phyloP scores from a whole-genome alignment of 1,140 invertebrate genomes.

The Lutraria rhynchaena region DNA sequence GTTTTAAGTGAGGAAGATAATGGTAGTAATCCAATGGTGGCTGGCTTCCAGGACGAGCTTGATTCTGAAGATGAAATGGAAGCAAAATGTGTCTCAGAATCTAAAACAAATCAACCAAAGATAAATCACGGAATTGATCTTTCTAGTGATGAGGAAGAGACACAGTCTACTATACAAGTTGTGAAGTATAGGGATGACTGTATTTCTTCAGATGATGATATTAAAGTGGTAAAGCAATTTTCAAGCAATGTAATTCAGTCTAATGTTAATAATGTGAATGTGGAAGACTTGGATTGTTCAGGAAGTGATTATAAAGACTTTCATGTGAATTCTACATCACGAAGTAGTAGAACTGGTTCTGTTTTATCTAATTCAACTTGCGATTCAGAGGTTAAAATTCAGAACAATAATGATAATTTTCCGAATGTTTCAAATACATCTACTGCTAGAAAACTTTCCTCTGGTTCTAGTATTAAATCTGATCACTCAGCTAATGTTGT shows the following conservation, averaged over 20 bases:
- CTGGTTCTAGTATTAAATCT: conserved; percentile 47
- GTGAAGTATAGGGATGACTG: conserved; percentile 64
- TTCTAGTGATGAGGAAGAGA: conserved; percentile 72
- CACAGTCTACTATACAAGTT: conserved; percentile 40
- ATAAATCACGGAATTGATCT: conserved; percentile 65
- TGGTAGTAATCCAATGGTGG: conserved; percentile 91
- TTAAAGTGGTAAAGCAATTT: background rate
- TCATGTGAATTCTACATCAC: background rate
- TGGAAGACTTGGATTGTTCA: conserved; percentile 9
- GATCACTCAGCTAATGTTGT: conserved; percentile 6
- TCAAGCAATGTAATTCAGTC: background rate
- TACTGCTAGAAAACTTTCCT: conserved; percentile 38
- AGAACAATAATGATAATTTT: conserved; percentile 5
- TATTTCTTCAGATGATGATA: conserved; percentile 26
- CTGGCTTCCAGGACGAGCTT: conserved; percentile 89
- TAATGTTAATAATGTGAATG: background rate
- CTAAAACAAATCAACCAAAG: background rate
- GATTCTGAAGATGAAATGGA: conserved; percentile 84
- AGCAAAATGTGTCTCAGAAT: conserved; percentile 22
- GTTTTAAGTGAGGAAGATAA: conserved; percentile 88
- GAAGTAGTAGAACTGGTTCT: background rate
- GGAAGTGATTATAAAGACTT: conserved; percentile 21
- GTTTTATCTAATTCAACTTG: conserved; percentile 3
- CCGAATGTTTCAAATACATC: background rate
- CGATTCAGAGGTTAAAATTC: background rate